phyloP scores from a whole-genome alignment of 2,797 vertebrate genomes.

The Pelochelys cantorii region DNA sequence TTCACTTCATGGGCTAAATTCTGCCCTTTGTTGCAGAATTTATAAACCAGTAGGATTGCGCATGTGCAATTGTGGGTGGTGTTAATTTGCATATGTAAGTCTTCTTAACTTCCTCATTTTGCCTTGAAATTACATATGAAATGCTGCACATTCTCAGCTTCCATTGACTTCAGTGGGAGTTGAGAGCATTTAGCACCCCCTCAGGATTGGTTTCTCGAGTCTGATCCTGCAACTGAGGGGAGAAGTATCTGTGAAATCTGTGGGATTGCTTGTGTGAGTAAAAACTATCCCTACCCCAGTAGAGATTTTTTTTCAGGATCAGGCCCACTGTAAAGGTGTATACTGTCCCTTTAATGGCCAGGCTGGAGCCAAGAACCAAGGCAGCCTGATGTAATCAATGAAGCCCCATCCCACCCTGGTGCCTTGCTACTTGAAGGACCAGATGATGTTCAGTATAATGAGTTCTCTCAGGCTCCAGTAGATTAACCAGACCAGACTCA shows the following conservation, averaged over 20 bases:
- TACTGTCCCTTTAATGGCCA: neutral
- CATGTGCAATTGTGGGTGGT: neutral
- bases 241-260: neutral
- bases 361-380: neutral
- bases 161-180: neutral
- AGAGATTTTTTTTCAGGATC: neutral
- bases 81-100: neutral
- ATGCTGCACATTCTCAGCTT: neutral
- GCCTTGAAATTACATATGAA: constrained; percentile 1
- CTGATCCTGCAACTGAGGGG: neutral
- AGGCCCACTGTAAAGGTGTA: neutral
- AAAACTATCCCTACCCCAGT: neutral
- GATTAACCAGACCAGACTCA: neutral
- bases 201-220: neutral
- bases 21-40: neutral
- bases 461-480: neutral
- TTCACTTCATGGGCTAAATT: constrained; percentile 19
- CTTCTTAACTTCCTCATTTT: constrained; percentile 15
- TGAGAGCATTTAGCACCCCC: neutral
- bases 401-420: neutral
- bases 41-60: neutral
- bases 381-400: neutral
- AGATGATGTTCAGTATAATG: neutral
- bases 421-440: too few relatives aligned
- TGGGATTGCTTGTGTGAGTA: neutral